Percentiles rank a stretch among this genome's conserved stretches.
Conservation (phyloP, 2,113 vertebrate genomes). For the Perognathus longimembris region DNA sequence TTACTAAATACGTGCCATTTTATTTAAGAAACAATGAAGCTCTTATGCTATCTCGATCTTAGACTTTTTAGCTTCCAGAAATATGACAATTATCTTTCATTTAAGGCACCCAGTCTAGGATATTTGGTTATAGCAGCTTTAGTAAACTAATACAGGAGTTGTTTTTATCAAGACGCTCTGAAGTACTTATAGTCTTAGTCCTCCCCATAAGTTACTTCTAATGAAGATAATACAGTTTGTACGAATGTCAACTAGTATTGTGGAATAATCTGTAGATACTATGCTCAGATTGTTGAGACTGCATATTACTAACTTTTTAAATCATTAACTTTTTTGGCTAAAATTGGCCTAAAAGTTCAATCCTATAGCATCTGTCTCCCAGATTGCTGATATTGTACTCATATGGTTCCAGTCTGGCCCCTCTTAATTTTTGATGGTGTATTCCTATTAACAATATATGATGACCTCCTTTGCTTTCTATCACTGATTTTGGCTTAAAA, state of each 20-base stretch:
- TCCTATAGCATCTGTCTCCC: no score
- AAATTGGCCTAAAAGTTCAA: no score
- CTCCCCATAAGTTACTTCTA: background rate
- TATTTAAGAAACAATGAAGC: fast-evolving
- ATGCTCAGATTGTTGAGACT: no score
- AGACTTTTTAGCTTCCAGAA: background rate
- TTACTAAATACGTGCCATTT: background rate
- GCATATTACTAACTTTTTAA: no score
- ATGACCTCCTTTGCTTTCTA: no score
- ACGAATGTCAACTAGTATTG: background rate
- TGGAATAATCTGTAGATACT: background rate
- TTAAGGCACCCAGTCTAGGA: background rate
- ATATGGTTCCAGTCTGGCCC: no score
- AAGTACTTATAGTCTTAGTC: background rate
- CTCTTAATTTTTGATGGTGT: no score
- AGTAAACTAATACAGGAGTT: background rate
- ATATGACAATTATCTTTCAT: background rate
- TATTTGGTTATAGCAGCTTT: background rate
- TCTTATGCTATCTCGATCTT: background rate
- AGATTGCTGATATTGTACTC: no score
- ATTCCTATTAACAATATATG: no score
- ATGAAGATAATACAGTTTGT: background rate
- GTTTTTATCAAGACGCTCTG: background rate
- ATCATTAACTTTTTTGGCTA: background rate
- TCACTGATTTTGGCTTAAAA: no score